A percentile compares a stretch with the other conserved stretches of the same genome.
phyloP scores from a whole-genome alignment of 2,888 invertebrate species.

The Diplazon laetatorius region DNA sequence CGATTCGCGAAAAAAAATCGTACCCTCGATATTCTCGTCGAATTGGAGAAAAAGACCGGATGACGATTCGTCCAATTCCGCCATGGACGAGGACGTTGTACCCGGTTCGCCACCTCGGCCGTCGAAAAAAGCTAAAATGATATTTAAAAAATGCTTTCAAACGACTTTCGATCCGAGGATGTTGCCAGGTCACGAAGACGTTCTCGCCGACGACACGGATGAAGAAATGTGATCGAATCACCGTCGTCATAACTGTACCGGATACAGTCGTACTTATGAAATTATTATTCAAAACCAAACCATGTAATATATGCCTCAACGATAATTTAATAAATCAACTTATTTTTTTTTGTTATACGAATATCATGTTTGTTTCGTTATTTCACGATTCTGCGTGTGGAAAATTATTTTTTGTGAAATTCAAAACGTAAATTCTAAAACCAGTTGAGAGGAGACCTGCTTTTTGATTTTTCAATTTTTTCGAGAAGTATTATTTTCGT shows the following conservation, averaged over 20 bases:
- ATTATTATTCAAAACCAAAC: neutral
- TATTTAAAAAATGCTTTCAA: conserved; percentile 90
- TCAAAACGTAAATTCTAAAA: no score
- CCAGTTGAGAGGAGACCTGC: no score
- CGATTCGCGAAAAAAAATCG: conserved; percentile 21
- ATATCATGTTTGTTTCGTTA: neutral
- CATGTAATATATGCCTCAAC: conserved; percentile 24
- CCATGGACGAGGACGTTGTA: conserved; percentile 82
- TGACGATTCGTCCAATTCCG: conserved; percentile 59
- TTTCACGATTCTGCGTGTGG: no score
- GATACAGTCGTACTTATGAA: conserved; percentile 6
- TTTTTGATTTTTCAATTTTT: no score
- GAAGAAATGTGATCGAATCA: conserved; percentile 81
- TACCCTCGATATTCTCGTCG: conserved; percentile 59
- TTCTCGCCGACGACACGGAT: conserved; percentile 90
- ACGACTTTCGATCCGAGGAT: conserved; percentile 86
- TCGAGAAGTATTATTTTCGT: no score
- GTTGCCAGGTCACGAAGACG: conserved; percentile 84
- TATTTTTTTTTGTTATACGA: no score
- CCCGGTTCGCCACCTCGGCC: conserved; percentile 86
- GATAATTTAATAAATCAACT: no score
- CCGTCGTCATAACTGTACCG: neutral
- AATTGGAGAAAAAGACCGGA: conserved; percentile 44
- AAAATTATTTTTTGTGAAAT: no score
- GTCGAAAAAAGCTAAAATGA: conserved; percentile 85